Conservation (phyloP, 2,797 vertebrate species). For the Sebastes oblongus region DNA sequence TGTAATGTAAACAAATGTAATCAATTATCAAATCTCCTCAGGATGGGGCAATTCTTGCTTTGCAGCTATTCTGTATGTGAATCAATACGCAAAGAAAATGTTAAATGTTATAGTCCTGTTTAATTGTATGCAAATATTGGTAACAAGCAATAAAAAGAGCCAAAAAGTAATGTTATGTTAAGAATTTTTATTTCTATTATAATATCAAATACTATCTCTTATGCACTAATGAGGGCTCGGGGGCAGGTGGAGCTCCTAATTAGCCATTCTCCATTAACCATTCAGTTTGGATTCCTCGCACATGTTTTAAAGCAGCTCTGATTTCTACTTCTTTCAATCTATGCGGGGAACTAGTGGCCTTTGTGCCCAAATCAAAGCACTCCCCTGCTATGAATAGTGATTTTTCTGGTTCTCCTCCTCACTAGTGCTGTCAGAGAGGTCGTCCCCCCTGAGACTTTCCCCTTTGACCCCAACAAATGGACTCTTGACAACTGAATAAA, state of each 20-base stretch:
- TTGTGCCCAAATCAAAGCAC: conserved; percentile 76
- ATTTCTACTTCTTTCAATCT: conserved; percentile 67
- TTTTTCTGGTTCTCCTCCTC: conserved; percentile 62
- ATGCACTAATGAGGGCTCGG: conserved; percentile 49
- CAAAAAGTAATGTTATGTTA: background rate
- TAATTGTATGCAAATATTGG: background rate
- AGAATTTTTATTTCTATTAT: background rate
- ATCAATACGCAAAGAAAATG: background rate
- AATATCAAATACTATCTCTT: background rate
- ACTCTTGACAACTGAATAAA: conserved; percentile 75
- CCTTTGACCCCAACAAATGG: conserved; percentile 82
- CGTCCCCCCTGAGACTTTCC: conserved; percentile 69
- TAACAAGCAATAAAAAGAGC: background rate
- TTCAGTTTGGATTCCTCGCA: conserved; percentile 60
- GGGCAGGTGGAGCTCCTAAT: conserved; percentile 68
- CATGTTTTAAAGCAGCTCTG: conserved; percentile 58
- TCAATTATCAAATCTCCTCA: background rate
- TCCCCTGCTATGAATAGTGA: conserved; percentile 67
- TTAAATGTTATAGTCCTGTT: background rate
- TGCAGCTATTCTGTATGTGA: background rate
- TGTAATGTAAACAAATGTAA: background rate
- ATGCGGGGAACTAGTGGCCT: conserved; percentile 62
- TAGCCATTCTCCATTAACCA: conserved; percentile 61
- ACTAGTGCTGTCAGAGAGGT: conserved; percentile 64
- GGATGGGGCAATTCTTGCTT: background rate